Evolutionary conservation across 2,888 invertebrate species (phyloP).

Genomic region (Capitulum mitella): DNA sequence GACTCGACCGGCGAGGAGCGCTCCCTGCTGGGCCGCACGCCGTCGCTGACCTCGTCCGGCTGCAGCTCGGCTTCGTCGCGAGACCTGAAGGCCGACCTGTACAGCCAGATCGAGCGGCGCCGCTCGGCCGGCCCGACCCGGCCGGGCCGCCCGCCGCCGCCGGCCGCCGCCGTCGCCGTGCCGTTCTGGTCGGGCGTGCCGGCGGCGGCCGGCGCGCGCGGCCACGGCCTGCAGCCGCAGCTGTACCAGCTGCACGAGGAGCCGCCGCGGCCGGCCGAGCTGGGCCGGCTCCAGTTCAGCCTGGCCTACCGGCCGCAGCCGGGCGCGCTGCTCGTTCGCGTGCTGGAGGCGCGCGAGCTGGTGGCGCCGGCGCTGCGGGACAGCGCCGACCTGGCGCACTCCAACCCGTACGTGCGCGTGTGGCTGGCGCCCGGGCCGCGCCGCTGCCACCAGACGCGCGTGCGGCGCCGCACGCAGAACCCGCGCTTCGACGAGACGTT

Average conservation of each 20-base stretch:
- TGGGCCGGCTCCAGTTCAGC: constrained; percentile 44
- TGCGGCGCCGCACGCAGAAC: constrained; percentile 46
- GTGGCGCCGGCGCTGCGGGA: constrained; percentile 43
- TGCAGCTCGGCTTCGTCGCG: constrained; percentile 40
- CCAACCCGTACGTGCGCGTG: constrained; percentile 44
- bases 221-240: constrained; percentile 28
- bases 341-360: constrained; percentile 46
- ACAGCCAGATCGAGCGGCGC: constrained; percentile 31
- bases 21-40: constrained; percentile 29
- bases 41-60: constrained; percentile 41
- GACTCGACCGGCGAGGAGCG: constrained; percentile 9
- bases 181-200: constrained; percentile 32
- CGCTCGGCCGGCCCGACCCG: background rate
- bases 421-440: constrained; percentile 46
- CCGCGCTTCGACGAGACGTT: constrained; percentile 47
- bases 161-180: constrained; percentile 41
- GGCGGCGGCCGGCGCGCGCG: background rate
- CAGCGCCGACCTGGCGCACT: constrained; percentile 46
- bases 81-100: constrained; percentile 39
- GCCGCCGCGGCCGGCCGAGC: constrained; percentile 40
- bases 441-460: constrained; percentile 45
- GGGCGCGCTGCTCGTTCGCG: constrained; percentile 42
- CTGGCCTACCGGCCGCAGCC: constrained; percentile 43
- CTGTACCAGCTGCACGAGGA: constrained; percentile 14
- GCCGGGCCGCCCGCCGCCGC: constrained; percentile 41